Conservation (phyloP, 2,888 invertebrate species). For the Liopterus haemorrhoidalis region DNA sequence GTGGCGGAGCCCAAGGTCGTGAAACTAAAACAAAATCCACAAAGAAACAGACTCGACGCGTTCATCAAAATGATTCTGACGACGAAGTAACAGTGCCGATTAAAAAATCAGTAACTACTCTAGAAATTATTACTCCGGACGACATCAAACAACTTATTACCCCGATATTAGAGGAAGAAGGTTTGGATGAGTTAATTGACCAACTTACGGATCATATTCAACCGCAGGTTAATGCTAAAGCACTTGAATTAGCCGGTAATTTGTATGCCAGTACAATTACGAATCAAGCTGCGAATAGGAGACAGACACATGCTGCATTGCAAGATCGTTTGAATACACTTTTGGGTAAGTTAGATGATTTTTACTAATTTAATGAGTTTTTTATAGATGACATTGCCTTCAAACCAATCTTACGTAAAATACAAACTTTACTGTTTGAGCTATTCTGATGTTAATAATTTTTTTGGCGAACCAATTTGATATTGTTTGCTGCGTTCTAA, state of each 20-base stretch:
- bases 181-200: slow-evolving; percentile 62
- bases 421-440: too few species aligned
- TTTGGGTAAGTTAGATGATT: too few species aligned
- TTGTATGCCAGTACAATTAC: slow-evolving; percentile 70
- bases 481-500: too few species aligned
- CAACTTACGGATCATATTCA: slow-evolving; percentile 65
- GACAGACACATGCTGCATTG: slow-evolving; percentile 73
- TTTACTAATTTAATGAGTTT: too few species aligned
- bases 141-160: slow-evolving; percentile 64
- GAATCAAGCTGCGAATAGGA: slow-evolving; percentile 60
- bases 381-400: too few species aligned
- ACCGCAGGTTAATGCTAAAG: slow-evolving; percentile 65
- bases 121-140: slow-evolving; percentile 60
- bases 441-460: too few species aligned
- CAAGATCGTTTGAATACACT: slow-evolving; percentile 78
- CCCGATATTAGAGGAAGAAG: slow-evolving; percentile 62
- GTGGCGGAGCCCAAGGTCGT: slow-evolving; percentile 87
- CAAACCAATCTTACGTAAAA: too few species aligned
- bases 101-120: slow-evolving; percentile 33
- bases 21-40: slow-evolving; percentile 93
- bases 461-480: too few species aligned
- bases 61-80: slow-evolving; percentile 62
- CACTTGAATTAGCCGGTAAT: slow-evolving; percentile 62
- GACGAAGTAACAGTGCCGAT: slow-evolving; percentile 49
- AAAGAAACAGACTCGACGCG: slow-evolving; percentile 66